A percentile compares a stretch with the other conserved stretches of the same genome.
Evolutionary conservation across 2,797 vertebrate genomes (phyloP).

Genomic region (Botia almorhae): DNA sequence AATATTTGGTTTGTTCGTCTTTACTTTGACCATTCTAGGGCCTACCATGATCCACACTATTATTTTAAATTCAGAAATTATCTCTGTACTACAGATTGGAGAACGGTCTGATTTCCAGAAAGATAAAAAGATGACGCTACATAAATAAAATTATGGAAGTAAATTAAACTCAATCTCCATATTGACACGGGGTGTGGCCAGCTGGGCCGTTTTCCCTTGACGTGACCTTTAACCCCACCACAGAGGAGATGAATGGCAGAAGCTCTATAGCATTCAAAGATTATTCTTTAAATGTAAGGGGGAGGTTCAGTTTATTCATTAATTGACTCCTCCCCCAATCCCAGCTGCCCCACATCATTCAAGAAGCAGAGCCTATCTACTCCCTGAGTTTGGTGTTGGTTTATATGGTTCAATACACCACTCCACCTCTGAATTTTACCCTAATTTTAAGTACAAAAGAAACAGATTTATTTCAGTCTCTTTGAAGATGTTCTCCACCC

Average conservation of each 20-base stretch:
- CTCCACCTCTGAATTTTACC: slow-evolving; percentile 31
- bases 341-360: slow-evolving; percentile 48
- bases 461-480: slow-evolving; percentile 44
- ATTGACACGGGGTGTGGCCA: slow-evolving; percentile 48
- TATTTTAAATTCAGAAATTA: background rate
- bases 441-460: slow-evolving; percentile 18
- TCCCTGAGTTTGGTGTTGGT: slow-evolving; percentile 31
- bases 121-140: background rate
- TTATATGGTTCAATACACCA: slow-evolving; percentile 6
- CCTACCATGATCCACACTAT: slow-evolving; percentile 14
- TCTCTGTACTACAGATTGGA: slow-evolving; percentile 1
- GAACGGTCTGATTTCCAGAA: background rate
- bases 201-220: slow-evolving; percentile 21
- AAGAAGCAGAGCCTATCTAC: slow-evolving; percentile 38
- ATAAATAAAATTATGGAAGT: slow-evolving; percentile 9
- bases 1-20: too few relatives aligned
- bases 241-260: slow-evolving; percentile 5
- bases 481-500: slow-evolving; percentile 49
- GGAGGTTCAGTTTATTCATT: slow-evolving; percentile 53
- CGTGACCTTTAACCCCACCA: slow-evolving; percentile 35
- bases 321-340: slow-evolving; percentile 15
- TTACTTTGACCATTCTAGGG: slow-evolving; percentile 9
- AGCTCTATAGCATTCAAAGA: slow-evolving; percentile 35
- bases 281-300: slow-evolving; percentile 41
- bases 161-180: slow-evolving; percentile 20